A percentile compares a stretch with the other conserved stretches of the same genome.
Conservation (phyloP, 2,797 vertebrate genomes). For the Tapirus indicus region DNA sequence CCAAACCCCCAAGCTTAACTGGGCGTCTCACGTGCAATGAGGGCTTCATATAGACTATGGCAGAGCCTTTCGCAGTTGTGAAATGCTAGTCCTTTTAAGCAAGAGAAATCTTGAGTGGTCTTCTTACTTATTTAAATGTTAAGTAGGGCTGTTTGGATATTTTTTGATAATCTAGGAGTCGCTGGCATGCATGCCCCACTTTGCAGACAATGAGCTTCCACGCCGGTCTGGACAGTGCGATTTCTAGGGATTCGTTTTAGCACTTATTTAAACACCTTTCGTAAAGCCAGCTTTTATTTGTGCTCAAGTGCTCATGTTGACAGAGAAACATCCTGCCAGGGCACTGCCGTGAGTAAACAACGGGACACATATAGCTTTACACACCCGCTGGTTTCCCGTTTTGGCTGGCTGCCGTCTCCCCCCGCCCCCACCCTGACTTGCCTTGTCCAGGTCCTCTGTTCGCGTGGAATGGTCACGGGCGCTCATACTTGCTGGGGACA, state of each 20-base stretch:
- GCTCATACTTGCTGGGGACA: neutral
- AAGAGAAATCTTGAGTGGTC: slow-evolving; percentile 78
- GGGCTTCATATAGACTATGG: slow-evolving; percentile 68
- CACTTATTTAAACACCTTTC: slow-evolving; percentile 79
- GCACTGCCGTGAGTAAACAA: slow-evolving; percentile 79
- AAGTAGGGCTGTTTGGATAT: slow-evolving; percentile 79
- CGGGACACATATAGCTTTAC: slow-evolving; percentile 67
- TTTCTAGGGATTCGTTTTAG: slow-evolving; percentile 85
- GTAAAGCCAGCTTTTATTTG: slow-evolving; percentile 84
- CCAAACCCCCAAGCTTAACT: slow-evolving; percentile 79
- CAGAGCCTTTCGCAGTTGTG: slow-evolving; percentile 73
- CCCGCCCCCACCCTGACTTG: neutral
- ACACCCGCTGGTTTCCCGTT: slow-evolving; percentile 71
- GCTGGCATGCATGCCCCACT: slow-evolving; percentile 78
- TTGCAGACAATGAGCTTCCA: slow-evolving; percentile 84
- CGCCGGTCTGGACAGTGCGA: slow-evolving; percentile 76
- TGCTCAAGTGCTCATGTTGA: slow-evolving; percentile 82
- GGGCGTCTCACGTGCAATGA: slow-evolving; percentile 71
- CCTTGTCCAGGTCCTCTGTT: neutral
- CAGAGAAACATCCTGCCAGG: slow-evolving; percentile 82
- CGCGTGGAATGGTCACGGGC: slow-evolving; percentile 26
- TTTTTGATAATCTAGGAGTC: slow-evolving; percentile 79
- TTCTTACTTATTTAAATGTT: slow-evolving; percentile 85
- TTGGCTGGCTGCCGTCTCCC: slow-evolving; percentile 47
- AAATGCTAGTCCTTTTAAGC: slow-evolving; percentile 76